These are phyloP conservation scores for Pseudois nayaur DNA, from an alignment of 2,113 vertebrate species.

Conservation along the genomic window DNA sequence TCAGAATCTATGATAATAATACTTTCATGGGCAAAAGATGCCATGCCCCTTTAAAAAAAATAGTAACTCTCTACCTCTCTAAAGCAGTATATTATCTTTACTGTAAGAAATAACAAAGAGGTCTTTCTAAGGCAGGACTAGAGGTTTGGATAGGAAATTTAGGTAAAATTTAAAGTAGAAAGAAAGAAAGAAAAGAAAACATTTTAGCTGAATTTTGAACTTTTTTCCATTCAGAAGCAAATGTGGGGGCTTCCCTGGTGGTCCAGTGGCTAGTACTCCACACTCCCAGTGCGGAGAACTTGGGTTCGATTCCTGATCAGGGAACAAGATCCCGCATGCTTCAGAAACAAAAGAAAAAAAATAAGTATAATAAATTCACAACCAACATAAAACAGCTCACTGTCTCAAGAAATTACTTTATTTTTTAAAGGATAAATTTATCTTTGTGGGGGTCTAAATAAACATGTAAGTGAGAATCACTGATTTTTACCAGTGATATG, in stretches of 20 bases:
- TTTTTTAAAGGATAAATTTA: not conserved
- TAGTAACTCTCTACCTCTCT: not conserved
- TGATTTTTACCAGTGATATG: not conserved
- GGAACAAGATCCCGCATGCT: not conserved
- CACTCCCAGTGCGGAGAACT: too few species aligned
- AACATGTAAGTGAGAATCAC: not conserved
- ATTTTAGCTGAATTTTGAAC: not conserved
- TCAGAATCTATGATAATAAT: not conserved
- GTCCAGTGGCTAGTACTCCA: not conserved
- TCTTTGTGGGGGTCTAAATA: not conserved
- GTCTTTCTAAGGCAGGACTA: not conserved
- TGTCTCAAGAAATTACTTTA: not conserved
- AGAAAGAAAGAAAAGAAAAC: not conserved
- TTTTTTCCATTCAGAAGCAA: not conserved
- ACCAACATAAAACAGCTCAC: not conserved
- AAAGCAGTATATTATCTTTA: not conserved
- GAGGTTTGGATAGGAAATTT: not conserved
- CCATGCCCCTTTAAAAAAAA: not conserved
- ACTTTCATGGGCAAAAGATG: not conserved
- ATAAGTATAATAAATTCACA: conserved; percentile 5
- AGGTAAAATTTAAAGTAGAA: not conserved
- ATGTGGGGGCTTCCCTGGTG: not conserved
- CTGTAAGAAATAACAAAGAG: not conserved
- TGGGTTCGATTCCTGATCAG: not conserved
- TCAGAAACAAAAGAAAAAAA: not conserved